A percentile compares a stretch with the other conserved stretches of the same genome.
These are phyloP conservation scores for Steinernema hermaphroditum DNA, from an alignment of 2,888 invertebrate genomes.

Conservation along the genomic window DNA sequence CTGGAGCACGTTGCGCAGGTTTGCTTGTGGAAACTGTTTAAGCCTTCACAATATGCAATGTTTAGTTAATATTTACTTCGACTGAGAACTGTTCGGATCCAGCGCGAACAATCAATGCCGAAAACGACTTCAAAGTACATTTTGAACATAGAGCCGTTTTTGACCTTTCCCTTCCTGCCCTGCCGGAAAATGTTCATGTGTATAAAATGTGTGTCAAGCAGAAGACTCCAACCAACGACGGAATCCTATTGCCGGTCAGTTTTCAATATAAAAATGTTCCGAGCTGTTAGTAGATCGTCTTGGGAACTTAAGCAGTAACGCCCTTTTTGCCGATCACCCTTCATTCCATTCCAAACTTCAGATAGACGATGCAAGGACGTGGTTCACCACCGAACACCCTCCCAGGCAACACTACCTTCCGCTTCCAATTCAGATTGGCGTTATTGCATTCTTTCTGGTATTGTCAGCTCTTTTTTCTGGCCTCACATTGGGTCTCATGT, in stretches of 20 bases:
- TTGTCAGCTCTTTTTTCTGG: constrained; percentile 14
- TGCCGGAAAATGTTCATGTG: constrained; percentile 49
- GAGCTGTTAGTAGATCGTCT: too few relatives aligned
- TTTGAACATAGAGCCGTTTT: constrained; percentile 47
- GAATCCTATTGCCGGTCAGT: constrained; percentile 42
- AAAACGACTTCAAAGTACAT: constrained; percentile 51
- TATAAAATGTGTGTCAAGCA: constrained; percentile 57
- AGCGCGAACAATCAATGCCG: constrained; percentile 42
- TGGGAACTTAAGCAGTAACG: too few relatives aligned
- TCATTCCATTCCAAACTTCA: too few relatives aligned
- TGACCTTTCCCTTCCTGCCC: constrained; percentile 43
- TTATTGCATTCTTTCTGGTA: constrained; percentile 34
- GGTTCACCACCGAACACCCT: constrained; percentile 56
- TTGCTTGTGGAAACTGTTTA: not conserved
- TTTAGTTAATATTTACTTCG: constrained; percentile 51
- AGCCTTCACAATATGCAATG: not conserved
- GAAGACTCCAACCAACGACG: constrained; percentile 35
- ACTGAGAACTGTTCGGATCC: constrained; percentile 53
- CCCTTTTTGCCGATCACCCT: too few relatives aligned
- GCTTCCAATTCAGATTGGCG: constrained; percentile 45
- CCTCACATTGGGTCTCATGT: constrained; percentile 3
- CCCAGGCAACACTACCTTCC: constrained; percentile 55
- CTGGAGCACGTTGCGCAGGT: constrained; percentile 48
- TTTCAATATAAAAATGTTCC: too few relatives aligned
- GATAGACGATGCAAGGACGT: constrained; percentile 56